These are phyloP conservation scores for Pipistrellus pygmaeus DNA, from an alignment of 2,797 vertebrate genomes.

Conservation along the genomic window DNA sequence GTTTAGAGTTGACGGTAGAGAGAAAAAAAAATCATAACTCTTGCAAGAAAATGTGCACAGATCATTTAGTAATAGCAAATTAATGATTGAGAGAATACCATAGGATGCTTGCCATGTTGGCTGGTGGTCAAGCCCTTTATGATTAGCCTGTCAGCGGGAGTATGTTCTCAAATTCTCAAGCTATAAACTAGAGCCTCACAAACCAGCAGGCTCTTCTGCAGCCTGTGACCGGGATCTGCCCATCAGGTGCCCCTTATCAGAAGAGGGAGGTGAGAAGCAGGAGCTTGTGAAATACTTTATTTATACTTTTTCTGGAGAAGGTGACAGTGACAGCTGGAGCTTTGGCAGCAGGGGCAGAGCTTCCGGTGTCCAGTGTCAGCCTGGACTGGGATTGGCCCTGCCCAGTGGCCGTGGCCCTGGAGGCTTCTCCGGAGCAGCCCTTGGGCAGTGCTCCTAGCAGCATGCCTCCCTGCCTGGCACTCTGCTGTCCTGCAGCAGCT, in stretches of 20 bases:
- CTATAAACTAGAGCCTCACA: background rate
- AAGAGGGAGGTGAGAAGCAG: background rate
- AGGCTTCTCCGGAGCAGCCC: background rate
- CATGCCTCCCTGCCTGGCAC: background rate
- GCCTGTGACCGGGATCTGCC: background rate
- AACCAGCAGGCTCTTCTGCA: background rate
- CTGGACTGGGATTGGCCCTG: background rate
- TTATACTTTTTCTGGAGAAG: background rate
- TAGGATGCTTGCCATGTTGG: background rate
- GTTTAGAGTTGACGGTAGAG: background rate
- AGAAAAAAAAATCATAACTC: background rate
- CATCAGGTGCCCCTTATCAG: too few relatives aligned
- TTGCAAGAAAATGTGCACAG: background rate
- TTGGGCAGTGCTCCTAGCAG: fast-evolving
- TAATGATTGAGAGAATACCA: background rate
- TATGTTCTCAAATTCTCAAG: background rate
- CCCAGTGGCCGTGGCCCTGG: fast-evolving
- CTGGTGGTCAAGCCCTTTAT: background rate
- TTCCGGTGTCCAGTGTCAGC: background rate
- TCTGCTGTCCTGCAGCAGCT: background rate
- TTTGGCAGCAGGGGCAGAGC: background rate
- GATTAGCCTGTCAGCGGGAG: too few relatives aligned
- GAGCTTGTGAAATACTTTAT: background rate
- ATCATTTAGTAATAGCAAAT: background rate
- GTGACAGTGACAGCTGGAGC: background rate